These are phyloP conservation scores for Alfaro cultratus DNA, from an alignment of 2,797 vertebrate species.

Conservation along the genomic window DNA sequence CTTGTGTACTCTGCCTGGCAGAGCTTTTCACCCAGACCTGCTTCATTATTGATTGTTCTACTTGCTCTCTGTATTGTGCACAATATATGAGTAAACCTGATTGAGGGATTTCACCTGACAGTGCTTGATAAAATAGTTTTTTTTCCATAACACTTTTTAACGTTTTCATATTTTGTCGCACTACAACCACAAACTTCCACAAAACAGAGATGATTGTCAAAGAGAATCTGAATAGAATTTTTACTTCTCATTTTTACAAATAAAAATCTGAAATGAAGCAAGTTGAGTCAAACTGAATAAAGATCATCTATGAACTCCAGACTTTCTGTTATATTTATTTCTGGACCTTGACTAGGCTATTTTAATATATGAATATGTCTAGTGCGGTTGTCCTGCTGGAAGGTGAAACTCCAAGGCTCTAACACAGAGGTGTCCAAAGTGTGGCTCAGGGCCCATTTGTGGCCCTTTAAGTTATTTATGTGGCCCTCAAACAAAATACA, in stretches of 20 bases:
- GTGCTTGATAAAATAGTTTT: no score
- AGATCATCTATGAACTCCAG: background rate
- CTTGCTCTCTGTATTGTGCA: no score
- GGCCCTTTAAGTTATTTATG: no score
- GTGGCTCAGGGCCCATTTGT: no score
- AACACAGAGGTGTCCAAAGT: background rate
- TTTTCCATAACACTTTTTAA: no score
- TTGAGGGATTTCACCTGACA: no score
- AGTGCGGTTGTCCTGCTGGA: background rate
- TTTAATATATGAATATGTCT: background rate
- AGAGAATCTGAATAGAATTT: background rate
- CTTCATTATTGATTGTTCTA: no score
- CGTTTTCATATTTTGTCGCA: background rate
- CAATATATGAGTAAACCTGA: no score
- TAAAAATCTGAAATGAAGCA: background rate
- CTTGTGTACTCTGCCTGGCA: no score
- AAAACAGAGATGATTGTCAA: background rate
- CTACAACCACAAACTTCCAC: background rate
- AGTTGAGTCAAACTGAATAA: background rate
- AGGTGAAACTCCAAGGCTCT: background rate
- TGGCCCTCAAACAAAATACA: no score
- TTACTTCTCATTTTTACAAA: background rate
- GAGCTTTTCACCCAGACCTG: no score
- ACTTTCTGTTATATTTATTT: background rate
- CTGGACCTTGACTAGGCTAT: background rate